phyloP scores from a whole-genome alignment of 2,113 vertebrate genomes.

The Ageneiosus marmoratus region DNA sequence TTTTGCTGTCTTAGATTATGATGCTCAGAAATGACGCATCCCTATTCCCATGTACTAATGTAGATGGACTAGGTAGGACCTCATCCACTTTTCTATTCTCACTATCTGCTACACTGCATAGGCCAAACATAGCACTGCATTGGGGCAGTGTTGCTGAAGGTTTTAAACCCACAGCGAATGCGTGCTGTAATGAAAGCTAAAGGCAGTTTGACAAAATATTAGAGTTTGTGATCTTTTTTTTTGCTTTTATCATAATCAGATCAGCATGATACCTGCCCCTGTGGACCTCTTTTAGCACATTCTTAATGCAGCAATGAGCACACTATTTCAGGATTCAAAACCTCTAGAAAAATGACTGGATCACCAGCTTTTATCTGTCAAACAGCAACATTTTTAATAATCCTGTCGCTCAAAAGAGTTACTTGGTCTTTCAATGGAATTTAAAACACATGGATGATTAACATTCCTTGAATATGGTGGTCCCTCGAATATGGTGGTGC shows the following conservation, averaged over 20 bases:
- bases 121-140: no score
- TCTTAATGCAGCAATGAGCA: not conserved
- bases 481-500: not conserved
- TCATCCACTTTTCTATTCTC: not conserved
- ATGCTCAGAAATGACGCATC: slow-evolving; percentile 1
- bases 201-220: no score
- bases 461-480: not conserved
- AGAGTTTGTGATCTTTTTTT: no score
- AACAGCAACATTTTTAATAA: not conserved
- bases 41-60: not conserved
- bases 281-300: not conserved
- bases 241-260: no score
- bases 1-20: not conserved
- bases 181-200: no score
- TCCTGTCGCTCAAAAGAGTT: not conserved
- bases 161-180: no score
- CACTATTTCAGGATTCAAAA: not conserved
- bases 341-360: not conserved
- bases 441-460: no score
- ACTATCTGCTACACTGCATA: no score
- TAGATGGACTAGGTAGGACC: not conserved
- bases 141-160: no score
- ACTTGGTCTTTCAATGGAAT: not conserved
- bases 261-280: not conserved
- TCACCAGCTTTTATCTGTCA: not conserved